A percentile compares a stretch with the other conserved stretches of the same genome.
phyloP scores from a whole-genome alignment of 2,113 vertebrate genomes.

The Crotalus tigris region DNA sequence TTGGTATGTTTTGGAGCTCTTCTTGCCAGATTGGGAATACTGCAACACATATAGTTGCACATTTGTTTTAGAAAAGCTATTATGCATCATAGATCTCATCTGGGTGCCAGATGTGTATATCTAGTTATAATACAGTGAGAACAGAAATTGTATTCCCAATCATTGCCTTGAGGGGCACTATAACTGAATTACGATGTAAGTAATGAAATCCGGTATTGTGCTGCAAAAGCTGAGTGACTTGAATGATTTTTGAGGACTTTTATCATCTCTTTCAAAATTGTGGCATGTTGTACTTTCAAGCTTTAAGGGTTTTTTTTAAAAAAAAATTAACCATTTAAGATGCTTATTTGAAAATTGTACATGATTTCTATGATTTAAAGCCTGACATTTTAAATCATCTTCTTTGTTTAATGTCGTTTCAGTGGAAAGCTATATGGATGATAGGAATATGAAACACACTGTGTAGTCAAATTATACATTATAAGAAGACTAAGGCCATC shows the following conservation, averaged over 20 bases:
- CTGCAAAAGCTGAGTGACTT: slow-evolving; percentile 2
- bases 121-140: background rate
- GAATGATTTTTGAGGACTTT: background rate
- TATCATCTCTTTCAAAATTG: background rate
- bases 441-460: background rate
- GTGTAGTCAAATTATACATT: background rate
- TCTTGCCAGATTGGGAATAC: background rate
- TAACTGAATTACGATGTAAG: background rate
- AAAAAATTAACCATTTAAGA: slow-evolving; percentile 32
- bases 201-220: background rate
- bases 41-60: background rate
- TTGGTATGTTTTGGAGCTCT: background rate
- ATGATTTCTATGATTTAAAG: slow-evolving; percentile 4
- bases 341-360: background rate
- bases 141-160: background rate
- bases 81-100: background rate
- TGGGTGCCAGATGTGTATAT: background rate
- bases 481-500: background rate
- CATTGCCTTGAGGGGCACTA: background rate
- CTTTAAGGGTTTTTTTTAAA: background rate
- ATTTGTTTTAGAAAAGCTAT: background rate
- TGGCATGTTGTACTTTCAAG: slow-evolving; percentile 14
- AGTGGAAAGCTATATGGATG: background rate
- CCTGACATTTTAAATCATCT: background rate
- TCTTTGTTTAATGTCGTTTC: background rate